Percentiles rank a stretch among this genome's conserved stretches.
Evolutionary conservation across 2,113 vertebrate species (phyloP).

Genomic region (Maccullochella peelii): DNA sequence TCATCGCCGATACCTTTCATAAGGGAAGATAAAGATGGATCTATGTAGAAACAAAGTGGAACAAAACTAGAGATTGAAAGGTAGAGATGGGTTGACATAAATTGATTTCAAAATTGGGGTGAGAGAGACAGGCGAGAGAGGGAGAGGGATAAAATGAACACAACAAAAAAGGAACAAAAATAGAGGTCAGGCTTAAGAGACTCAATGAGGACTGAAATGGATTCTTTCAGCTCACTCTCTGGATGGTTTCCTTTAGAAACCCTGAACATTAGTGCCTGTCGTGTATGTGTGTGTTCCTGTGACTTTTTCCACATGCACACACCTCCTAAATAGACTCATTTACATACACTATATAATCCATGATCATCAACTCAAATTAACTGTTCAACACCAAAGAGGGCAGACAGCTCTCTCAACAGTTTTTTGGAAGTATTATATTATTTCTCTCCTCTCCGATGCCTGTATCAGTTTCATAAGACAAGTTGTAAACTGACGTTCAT

Average conservation of each 20-base stretch:
- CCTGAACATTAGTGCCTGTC: slow-evolving; percentile 1
- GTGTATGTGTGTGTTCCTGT: slow-evolving; percentile 3
- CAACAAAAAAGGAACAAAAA: slow-evolving; percentile 19
- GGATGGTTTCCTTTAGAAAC: slow-evolving; percentile 41
- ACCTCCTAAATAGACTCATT: neutral
- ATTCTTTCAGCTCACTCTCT: slow-evolving; percentile 46
- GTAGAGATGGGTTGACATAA: slow-evolving; percentile 12
- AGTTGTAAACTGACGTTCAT: neutral
- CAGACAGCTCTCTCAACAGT: neutral
- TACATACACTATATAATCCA: neutral
- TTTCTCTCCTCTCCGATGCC: neutral
- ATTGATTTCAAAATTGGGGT: neutral
- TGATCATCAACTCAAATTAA: neutral
- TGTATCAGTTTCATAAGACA: neutral
- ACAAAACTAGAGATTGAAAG: slow-evolving; percentile 22
- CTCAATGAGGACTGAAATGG: slow-evolving; percentile 47
- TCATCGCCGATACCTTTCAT: neutral
- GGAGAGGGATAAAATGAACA: neutral
- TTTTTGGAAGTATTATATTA: neutral
- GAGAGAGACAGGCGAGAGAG: neutral
- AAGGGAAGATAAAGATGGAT: neutral
- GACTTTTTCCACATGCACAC: neutral
- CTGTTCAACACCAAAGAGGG: neutral
- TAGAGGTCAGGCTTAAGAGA: slow-evolving; percentile 31
- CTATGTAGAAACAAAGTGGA: neutral